Conservation (phyloP, 2,888 invertebrate species). For the Rotaria sp. region DNA sequence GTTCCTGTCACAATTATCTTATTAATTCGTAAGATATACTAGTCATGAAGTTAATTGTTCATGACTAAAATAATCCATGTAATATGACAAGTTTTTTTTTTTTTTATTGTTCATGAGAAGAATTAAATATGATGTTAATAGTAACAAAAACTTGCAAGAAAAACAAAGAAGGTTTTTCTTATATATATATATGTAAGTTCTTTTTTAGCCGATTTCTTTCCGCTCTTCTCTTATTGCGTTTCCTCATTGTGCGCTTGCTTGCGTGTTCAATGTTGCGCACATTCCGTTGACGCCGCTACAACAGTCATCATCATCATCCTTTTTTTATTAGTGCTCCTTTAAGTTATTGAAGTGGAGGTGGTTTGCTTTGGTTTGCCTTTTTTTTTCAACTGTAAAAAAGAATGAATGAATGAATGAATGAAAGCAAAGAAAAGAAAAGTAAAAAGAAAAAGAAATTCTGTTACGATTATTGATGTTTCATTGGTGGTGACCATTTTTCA, state of each 20-base stretch:
- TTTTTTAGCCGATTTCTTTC: neutral
- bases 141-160: neutral
- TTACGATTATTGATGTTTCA: neutral
- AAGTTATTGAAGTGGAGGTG: neutral
- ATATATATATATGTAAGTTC: neutral
- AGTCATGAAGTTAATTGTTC: neutral
- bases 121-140: neutral
- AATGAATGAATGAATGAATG: neutral
- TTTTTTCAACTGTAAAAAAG: neutral
- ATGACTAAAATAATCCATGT: neutral
- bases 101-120: neutral
- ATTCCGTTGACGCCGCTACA: neutral
- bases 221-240: neutral
- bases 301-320: neutral
- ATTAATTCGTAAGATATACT: neutral
- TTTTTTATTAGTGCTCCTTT: neutral
- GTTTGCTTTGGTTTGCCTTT: neutral
- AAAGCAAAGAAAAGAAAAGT: neutral
- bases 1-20: neutral
- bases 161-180: neutral
- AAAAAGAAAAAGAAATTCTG: neutral
- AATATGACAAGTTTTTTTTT: neutral
- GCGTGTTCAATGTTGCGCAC: slow-evolving; percentile 10
- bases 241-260: neutral
- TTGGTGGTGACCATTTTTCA: neutral